Conservation (phyloP, 2,888 invertebrate genomes). For the Lithophane socia region DNA sequence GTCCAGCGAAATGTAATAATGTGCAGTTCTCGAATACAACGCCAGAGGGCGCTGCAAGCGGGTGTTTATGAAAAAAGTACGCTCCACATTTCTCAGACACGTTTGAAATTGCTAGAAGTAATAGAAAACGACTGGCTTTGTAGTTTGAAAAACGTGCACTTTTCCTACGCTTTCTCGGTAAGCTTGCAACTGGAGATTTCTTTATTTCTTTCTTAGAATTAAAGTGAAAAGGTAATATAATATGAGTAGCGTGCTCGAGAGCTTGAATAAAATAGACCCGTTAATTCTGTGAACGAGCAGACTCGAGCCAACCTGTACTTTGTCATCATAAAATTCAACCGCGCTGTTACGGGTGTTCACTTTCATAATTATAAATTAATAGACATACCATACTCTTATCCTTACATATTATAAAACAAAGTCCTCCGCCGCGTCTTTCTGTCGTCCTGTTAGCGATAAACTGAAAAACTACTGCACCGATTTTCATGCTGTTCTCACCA, state of each 20-base stretch:
- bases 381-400: neutral
- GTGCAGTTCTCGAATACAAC: conserved; percentile 38
- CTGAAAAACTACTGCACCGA: neutral
- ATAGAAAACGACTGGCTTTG: conserved; percentile 48
- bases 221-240: conserved; percentile 4
- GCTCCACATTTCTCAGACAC: conserved; percentile 35
- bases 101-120: conserved; percentile 53
- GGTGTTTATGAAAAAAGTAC: conserved; percentile 36
- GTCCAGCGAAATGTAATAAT: conserved; percentile 61
- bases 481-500: no score
- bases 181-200: conserved; percentile 3
- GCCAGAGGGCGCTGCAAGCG: conserved; percentile 19
- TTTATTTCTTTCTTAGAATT: conserved; percentile 15
- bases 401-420: no score
- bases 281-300: neutral
- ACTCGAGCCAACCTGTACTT: neutral
- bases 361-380: neutral
- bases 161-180: neutral
- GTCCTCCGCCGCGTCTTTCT: no score
- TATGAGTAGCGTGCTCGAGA: neutral
- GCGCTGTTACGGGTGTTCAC: neutral
- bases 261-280: neutral
- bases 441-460: neutral
- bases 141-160: conserved; percentile 36
- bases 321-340: neutral